A percentile compares a stretch with the other conserved stretches of the same genome.
phyloP scores from a whole-genome alignment of 2,113 vertebrate genomes.

The Arenaria interpres region DNA sequence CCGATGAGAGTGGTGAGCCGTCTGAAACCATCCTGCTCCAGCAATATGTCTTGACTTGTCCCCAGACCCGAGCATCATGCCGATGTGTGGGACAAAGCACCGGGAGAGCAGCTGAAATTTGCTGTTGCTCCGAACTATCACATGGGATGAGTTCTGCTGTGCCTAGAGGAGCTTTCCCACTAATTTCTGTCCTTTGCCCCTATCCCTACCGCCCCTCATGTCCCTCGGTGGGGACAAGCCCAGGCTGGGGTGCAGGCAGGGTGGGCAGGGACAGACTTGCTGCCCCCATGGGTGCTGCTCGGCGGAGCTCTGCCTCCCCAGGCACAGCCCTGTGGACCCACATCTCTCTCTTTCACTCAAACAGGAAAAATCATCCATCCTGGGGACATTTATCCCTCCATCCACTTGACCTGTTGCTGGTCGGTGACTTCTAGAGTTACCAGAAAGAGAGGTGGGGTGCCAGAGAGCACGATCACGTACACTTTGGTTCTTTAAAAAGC shows the following conservation, averaged over 20 bases:
- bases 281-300: too few relatives aligned
- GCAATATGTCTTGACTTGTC: neutral
- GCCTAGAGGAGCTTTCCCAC: neutral
- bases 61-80: neutral
- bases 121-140: neutral
- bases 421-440: neutral
- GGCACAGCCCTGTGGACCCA: too few relatives aligned
- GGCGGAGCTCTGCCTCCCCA: too few relatives aligned
- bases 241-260: neutral
- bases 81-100: neutral
- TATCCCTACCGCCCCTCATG: rapidly evolving
- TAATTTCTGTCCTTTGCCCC: neutral
- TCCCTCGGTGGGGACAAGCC: neutral
- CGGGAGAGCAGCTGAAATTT: neutral
- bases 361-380: neutral
- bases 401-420: neutral
- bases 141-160: neutral
- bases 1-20: neutral
- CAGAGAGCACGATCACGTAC: rapidly evolving
- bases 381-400: neutral
- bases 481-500: neutral
- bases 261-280: too few relatives aligned
- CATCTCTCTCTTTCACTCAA: neutral
- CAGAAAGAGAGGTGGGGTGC: neutral
- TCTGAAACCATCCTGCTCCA: neutral